These are phyloP conservation scores for Guaruba guarouba DNA, from an alignment of 2,113 vertebrate genomes.

Conservation along the genomic window DNA sequence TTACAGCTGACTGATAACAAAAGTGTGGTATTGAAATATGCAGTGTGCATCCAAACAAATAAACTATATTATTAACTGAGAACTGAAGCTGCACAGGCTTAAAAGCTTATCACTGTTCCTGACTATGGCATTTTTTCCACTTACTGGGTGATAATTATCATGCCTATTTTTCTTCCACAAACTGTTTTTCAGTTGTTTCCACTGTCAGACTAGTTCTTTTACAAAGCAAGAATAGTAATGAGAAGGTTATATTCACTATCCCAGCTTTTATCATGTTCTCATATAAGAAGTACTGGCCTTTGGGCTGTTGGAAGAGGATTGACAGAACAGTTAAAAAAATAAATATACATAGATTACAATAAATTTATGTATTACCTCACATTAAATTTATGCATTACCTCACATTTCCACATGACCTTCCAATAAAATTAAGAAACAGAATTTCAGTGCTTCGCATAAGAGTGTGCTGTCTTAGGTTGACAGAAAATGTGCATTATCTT, in stretches of 20 bases:
- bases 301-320: not conserved
- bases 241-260: not conserved
- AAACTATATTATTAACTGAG: not conserved
- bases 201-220: not conserved
- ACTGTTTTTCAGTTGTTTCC: not conserved
- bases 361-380: not conserved
- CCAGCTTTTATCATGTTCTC: not conserved
- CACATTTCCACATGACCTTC: not conserved
- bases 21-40: not conserved
- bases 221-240: not conserved
- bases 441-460: not conserved
- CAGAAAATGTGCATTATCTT: not conserved
- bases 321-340: not conserved
- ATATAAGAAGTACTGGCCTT: not conserved
- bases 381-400: not conserved
- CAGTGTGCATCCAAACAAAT: not conserved
- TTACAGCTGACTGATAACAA: not conserved
- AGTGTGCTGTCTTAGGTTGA: not conserved
- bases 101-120: not conserved
- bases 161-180: not conserved
- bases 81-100: not conserved
- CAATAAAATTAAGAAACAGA: not conserved
- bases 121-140: not conserved
- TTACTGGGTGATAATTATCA: not conserved
- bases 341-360: not conserved